Evolutionary conservation across 2,888 invertebrate genomes (phyloP), one percentile per base, ranked within the genome.

Genomic region (Nomada fucata): DNA sequence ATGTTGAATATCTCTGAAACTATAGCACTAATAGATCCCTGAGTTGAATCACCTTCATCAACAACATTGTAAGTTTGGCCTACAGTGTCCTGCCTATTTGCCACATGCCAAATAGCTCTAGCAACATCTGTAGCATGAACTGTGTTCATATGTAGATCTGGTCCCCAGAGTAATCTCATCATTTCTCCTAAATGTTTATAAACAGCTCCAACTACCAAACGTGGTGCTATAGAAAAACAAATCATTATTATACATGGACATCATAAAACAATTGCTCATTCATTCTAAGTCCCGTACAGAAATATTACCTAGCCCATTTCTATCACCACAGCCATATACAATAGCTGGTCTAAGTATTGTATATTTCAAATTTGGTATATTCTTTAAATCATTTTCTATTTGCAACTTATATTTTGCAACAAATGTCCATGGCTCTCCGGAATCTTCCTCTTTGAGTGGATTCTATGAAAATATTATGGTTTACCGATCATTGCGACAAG

Each of bases 101-200:
- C 95, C 29, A 98, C 94, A 85, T 96, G 95, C 97, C 97, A 97
- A 82, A 97, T 95, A 0, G 98, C 98, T 73, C 96, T 95, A 91
- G 96, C 97, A n/a, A 98, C 95, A 94, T 98, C 98, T 26, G 94
- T 93, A 0, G 98, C 97, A 93, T 98, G 98, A 36, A 98, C 96
- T 0, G 98, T 98, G 94, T 98, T 97, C 94, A 98, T 95, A 91
- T 96, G 96, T 86, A 98, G 95, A 80, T 97, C 96, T 15, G 96
- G 96, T 57, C 97, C 97, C 98, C 98, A 98, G 29, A 98, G 94
- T 52, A 98, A 95, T 94, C 98, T 98, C 98, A 98, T 98, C 85
- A 97, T 97, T 94, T 98, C 98, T 53, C 96, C 96, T 47, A 98
- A 94, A 91, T 97, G 96, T 92, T 97, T 97, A 94, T 98, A 98